Percentiles rank a stretch among this genome's conserved stretches.
Evolutionary conservation across 1,140 invertebrate species (phyloP).

Genomic region (Cydia amplana): DNA sequence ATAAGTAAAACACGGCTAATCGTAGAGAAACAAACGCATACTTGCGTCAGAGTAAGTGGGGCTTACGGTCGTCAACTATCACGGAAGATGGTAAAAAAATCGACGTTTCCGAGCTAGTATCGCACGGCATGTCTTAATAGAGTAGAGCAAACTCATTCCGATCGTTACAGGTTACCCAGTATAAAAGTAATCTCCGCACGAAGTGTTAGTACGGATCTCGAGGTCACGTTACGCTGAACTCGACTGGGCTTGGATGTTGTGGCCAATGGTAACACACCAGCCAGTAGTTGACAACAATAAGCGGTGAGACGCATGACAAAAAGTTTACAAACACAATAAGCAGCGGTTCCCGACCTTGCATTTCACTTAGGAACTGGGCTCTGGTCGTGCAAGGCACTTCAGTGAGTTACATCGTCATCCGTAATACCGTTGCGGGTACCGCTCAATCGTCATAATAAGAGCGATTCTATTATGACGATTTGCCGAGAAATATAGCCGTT

Average conservation of each 20-base stretch:
- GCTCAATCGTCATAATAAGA: conserved; percentile 48
- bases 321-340: conserved; percentile 60
- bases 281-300: conserved; percentile 51
- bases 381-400: conserved; percentile 58
- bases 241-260: not conserved
- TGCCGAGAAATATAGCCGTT: conserved; percentile 33
- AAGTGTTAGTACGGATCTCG: not conserved
- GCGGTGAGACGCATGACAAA: conserved; percentile 62
- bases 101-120: conserved; percentile 52
- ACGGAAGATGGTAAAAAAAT: conserved; percentile 52
- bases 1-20: conserved; percentile 41
- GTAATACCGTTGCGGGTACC: conserved; percentile 68
- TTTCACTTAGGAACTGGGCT: conserved; percentile 61
- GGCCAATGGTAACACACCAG: not conserved
- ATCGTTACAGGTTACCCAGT: not conserved
- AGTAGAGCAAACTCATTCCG: conserved; percentile 43
- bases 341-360: conserved; percentile 58
- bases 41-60: conserved; percentile 60
- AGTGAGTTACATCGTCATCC: conserved; percentile 58
- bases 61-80: conserved; percentile 55
- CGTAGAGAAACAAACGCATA: conserved; percentile 51
- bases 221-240: not conserved
- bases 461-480: conserved; percentile 32
- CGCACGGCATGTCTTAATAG: conserved; percentile 62
- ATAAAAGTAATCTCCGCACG: not conserved